Evolutionary conservation across 2,797 vertebrate genomes (phyloP).

Genomic region (Phoxinus dragarum): DNA sequence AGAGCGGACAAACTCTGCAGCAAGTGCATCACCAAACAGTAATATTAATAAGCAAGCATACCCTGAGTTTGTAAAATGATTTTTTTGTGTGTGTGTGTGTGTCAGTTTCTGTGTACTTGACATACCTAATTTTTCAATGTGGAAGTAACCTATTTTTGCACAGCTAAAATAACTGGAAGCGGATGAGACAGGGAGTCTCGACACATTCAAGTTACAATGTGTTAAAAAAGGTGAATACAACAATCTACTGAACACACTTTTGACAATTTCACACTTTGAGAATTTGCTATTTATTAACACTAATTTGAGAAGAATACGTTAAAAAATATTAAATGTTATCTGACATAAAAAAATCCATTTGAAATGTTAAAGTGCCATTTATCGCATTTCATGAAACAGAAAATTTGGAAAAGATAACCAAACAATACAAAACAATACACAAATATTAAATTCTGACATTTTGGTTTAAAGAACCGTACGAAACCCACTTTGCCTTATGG

Average conservation of each 20-base stretch:
- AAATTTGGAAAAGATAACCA: neutral
- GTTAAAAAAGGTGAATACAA: neutral
- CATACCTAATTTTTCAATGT: neutral
- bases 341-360: neutral
- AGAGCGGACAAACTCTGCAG: neutral
- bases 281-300: neutral
- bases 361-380: neutral
- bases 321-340: neutral
- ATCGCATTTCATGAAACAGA: neutral
- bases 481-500: neutral
- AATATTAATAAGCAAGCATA: slow-evolving; percentile 2
- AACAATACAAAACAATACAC: neutral
- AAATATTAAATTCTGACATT: neutral
- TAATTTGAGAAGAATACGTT: neutral
- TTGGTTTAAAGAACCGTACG: neutral
- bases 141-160: neutral
- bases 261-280: neutral
- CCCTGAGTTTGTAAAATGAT: neutral
- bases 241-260: neutral
- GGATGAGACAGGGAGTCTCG: neutral
- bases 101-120: neutral
- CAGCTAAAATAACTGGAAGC: neutral
- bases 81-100: neutral
- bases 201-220: neutral
- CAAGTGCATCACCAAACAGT: neutral